Conservation (phyloP, 2,797 vertebrate genomes). For the Phrynocephalus guinanensis region DNA sequence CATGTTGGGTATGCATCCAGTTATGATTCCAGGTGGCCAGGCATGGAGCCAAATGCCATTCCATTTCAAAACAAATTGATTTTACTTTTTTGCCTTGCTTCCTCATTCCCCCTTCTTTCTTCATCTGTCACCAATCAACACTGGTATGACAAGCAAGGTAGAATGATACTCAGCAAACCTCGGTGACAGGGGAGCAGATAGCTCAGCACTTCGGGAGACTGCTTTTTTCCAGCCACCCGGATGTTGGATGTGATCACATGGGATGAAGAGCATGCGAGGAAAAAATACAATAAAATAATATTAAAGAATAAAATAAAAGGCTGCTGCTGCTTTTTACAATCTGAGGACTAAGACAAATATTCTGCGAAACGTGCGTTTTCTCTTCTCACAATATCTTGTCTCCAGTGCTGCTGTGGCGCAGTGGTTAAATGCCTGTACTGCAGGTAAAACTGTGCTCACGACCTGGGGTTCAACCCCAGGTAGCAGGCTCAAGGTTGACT, state of each 20-base stretch:
- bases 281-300: background rate
- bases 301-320: background rate
- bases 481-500: no score
- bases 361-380: no score
- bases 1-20: background rate
- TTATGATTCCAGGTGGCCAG: conserved; percentile 27
- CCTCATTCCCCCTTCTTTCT: conserved; percentile 32
- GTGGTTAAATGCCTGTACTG: no score
- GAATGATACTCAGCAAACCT: background rate
- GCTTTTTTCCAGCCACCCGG: background rate
- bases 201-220: background rate
- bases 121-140: conserved; percentile 5
- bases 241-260: background rate
- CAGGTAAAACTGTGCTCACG: no score
- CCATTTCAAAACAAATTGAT: background rate
- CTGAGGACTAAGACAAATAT: no score
- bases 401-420: no score
- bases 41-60: background rate
- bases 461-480: no score
- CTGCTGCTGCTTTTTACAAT: background rate
- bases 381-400: no score
- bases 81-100: conserved; percentile 36
- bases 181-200: background rate
- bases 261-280: background rate
- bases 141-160: background rate